These are phyloP conservation scores for Drosophila atroscutellata DNA, from an alignment of 2,888 invertebrate species.

Conservation along the genomic window DNA sequence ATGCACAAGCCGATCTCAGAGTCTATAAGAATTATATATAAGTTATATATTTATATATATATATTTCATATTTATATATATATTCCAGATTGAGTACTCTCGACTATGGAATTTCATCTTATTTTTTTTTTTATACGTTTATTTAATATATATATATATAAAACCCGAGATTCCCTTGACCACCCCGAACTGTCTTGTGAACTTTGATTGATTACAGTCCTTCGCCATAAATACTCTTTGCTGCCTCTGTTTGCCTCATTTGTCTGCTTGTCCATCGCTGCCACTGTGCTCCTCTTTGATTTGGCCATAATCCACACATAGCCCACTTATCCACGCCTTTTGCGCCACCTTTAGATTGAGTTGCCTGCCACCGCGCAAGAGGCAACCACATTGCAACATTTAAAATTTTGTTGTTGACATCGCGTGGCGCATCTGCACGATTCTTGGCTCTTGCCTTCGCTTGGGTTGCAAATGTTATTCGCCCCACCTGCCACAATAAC, in stretches of 20 bases:
- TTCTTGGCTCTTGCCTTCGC: slow-evolving; percentile 39
- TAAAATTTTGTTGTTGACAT: slow-evolving; percentile 64
- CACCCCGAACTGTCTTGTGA: not conserved
- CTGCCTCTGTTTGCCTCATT: not conserved
- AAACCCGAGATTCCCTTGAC: not conserved
- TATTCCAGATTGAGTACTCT: not conserved
- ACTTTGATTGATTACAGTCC: not conserved
- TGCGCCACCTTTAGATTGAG: slow-evolving; percentile 15
- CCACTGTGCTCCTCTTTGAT: not conserved
- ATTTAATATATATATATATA: not conserved
- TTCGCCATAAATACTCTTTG: not conserved
- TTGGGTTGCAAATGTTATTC: slow-evolving; percentile 71
- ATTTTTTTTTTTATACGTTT: not conserved
- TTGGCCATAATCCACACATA: slow-evolving; percentile 38
- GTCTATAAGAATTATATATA: not conserved
- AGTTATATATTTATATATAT: not conserved
- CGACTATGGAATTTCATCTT: not conserved
- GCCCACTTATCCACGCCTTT: slow-evolving; percentile 61
- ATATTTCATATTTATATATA: not conserved
- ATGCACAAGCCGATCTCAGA: not conserved
- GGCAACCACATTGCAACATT: slow-evolving; percentile 44
- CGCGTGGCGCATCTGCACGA: slow-evolving; percentile 59
- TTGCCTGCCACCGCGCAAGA: slow-evolving; percentile 16
- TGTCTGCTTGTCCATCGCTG: not conserved
- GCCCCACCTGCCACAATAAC: slow-evolving; percentile 56